phyloP scores from a whole-genome alignment of 2,113 vertebrate species.

The Fulmarus glacialis region DNA sequence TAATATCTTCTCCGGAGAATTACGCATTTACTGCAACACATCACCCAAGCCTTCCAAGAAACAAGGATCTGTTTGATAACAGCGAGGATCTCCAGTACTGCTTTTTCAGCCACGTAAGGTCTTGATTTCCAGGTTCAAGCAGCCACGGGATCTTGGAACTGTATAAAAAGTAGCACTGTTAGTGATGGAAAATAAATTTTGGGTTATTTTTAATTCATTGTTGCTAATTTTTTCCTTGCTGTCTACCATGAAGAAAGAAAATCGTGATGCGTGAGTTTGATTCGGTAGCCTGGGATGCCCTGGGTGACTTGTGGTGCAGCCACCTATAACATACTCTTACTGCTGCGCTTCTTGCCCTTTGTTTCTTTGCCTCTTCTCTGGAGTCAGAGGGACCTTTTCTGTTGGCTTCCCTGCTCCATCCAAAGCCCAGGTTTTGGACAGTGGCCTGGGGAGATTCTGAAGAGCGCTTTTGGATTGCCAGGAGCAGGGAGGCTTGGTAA shows the following conservation, averaged over 20 bases:
- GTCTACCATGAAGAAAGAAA: background rate
- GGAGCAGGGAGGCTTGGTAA: background rate
- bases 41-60: background rate
- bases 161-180: background rate
- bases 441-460: background rate
- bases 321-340: fast-evolving
- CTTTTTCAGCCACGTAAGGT: background rate
- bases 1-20: background rate
- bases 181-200: background rate
- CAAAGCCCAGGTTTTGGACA: background rate
- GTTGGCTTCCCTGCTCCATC: background rate
- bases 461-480: background rate
- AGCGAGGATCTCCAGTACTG: background rate
- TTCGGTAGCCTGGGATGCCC: background rate
- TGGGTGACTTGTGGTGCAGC: background rate
- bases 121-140: background rate
- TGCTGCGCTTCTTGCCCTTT: too few relatives aligned
- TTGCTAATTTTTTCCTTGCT: background rate
- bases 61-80: background rate
- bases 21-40: background rate
- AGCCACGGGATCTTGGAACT: background rate
- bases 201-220: background rate
- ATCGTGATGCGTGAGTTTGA: fast-evolving
- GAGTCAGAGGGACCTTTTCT: background rate
- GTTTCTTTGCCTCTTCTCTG: background rate